Evolutionary conservation across 1,140 invertebrate genomes (phyloP), one percentile per base, ranked within the genome.

Genomic region (Hypsibius dujardini): DNA sequence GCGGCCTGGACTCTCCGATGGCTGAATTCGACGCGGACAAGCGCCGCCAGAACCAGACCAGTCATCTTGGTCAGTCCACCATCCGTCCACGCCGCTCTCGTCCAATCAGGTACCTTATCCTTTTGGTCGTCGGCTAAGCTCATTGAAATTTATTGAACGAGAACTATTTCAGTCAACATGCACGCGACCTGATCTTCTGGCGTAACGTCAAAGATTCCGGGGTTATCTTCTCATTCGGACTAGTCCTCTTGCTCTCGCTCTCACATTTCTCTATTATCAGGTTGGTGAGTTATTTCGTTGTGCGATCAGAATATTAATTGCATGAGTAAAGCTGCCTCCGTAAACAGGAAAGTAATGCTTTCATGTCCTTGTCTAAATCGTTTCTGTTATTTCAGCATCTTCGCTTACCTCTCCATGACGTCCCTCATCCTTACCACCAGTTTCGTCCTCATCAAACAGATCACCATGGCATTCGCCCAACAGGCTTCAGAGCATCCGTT

Each of bases 1-100:
- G n/a, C n/a, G n/a, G n/a, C n/a, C n/a, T 2, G 50, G 70, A 71
- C 7, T 67, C 62, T 12, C 62, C 62, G 62, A 67, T 67, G 62
- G 62, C 62, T 42, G 62, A 67, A 42, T 67, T 67, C 42, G 62
- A 67, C 62, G 62, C 45, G 7, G 62, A 67, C 7, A 7, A 42
- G 7, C 62, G 62, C 45, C 62, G 62, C 42, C 3, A 12, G 3
- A 7, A 67, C 62, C 3, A 12, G 3, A 7, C 12, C 62, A 42
- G 62, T 67, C 62, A 67, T 3, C n/a, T n/a, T n/a, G n/a, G n/a
- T n/a, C n/a, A n/a, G n/a, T 3, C 7, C 7, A 7, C 12, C 62
- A 14, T 42, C 45, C 62, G 62, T 67, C 7, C 62, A 3, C 62
- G 62, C 42, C 62, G 62, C 42, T 7, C 62, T 42, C 62, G 62